Evolutionary conservation across 2,797 vertebrate species (phyloP).

Genomic region (Falco biarmicus): DNA sequence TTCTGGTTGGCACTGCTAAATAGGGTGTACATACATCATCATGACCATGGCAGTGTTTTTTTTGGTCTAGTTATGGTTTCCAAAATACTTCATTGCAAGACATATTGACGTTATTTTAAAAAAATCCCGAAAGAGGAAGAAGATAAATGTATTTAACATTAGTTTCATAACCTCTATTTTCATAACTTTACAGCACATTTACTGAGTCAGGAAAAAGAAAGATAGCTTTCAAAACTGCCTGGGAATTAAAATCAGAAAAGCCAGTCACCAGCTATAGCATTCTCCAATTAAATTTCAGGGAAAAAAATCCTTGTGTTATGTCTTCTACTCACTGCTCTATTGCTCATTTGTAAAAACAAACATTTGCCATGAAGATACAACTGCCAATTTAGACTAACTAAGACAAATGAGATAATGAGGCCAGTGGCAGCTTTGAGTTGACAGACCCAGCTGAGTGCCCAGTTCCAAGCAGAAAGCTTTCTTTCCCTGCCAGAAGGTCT

Average conservation of each 20-base stretch:
- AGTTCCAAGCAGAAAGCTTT: conserved; percentile 70
- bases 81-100: conserved; percentile 6
- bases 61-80: conserved; percentile 30
- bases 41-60: background rate
- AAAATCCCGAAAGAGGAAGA: background rate
- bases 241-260: conserved; percentile 6
- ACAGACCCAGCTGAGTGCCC: conserved; percentile 74
- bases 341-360: conserved; percentile 81
- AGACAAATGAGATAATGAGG: conserved; percentile 84
- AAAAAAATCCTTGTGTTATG: background rate
- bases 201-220: background rate
- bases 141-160: background rate
- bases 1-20: conserved; percentile 22
- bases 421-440: conserved; percentile 72
- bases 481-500: conserved; percentile 79
- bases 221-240: background rate
- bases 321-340: conserved; percentile 68
- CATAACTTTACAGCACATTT: background rate
- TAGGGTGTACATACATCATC: background rate
- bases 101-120: background rate
- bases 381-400: conserved; percentile 84
- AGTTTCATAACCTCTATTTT: background rate
- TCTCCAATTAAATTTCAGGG: conserved; percentile 23
- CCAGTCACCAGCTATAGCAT: background rate
- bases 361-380: conserved; percentile 81